Percentiles rank a stretch among this genome's conserved stretches.
phyloP scores from a whole-genome alignment of 2,888 invertebrate genomes.

The Macaria liturata region DNA sequence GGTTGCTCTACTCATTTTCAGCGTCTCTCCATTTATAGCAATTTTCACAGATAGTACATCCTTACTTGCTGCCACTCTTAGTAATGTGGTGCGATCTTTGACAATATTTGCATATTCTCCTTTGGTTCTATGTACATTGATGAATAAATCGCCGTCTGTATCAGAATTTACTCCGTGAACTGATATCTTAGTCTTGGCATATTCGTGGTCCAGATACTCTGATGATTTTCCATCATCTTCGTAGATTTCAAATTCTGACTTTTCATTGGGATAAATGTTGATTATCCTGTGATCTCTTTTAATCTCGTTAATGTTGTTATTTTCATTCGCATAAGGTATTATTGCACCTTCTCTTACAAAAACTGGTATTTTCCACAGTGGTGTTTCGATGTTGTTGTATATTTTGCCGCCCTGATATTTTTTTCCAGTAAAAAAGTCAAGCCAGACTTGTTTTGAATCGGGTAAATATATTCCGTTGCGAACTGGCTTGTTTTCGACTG shows the following conservation, averaged over 20 bases:
- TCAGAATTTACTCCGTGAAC: slow-evolving; percentile 50
- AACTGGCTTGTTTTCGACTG: slow-evolving; percentile 39
- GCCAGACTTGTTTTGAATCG: slow-evolving; percentile 62
- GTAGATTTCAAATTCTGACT: slow-evolving; percentile 57
- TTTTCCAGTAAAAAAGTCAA: slow-evolving; percentile 68
- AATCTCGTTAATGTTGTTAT: slow-evolving; percentile 68
- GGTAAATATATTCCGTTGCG: slow-evolving; percentile 68
- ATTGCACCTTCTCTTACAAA: slow-evolving; percentile 72
- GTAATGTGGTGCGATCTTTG: slow-evolving; percentile 55
- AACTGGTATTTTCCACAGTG: slow-evolving; percentile 72
- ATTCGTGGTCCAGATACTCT: slow-evolving; percentile 54
- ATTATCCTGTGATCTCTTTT: slow-evolving; percentile 59
- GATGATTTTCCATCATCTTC: slow-evolving; percentile 71
- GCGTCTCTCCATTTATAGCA: slow-evolving; percentile 50
- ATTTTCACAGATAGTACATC: slow-evolving; percentile 53
- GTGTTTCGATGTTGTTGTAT: slow-evolving; percentile 58
- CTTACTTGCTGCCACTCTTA: slow-evolving; percentile 61
- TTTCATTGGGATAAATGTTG: slow-evolving; percentile 61
- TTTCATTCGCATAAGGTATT: slow-evolving; percentile 67
- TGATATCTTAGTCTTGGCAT: slow-evolving; percentile 55
- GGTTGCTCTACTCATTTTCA: slow-evolving; percentile 49
- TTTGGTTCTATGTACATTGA: slow-evolving; percentile 57
- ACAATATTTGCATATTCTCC: slow-evolving; percentile 61
- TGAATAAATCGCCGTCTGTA: slow-evolving; percentile 48
- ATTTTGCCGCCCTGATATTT: slow-evolving; percentile 72